Percentiles rank a stretch among this genome's conserved stretches.
These are phyloP conservation scores for Sthenelais limicola DNA, from an alignment of 2,888 invertebrate species.

Conservation along the genomic window DNA sequence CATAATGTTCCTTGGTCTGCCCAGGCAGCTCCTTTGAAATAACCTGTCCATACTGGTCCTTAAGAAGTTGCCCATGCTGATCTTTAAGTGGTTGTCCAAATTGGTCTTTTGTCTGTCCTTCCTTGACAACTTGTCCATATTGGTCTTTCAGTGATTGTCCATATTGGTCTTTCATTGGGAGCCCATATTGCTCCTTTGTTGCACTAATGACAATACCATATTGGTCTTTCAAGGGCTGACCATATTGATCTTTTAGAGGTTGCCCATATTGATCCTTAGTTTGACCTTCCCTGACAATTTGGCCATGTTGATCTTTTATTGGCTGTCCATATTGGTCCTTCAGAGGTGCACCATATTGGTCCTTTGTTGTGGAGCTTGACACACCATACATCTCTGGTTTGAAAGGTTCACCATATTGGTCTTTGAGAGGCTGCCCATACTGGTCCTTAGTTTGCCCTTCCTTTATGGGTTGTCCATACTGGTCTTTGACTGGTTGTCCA, in stretches of 20 bases:
- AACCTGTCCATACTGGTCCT: conserved; percentile 2
- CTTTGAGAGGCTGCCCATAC: conserved; percentile 7
- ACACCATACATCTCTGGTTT: no score
- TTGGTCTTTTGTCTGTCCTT: conserved; percentile 5
- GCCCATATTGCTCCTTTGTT: neutral
- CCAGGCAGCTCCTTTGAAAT: no score
- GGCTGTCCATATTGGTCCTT: no score
- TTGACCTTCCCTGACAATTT: no score
- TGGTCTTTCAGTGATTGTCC: neutral
- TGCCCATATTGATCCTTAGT: neutral
- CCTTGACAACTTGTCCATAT: neutral
- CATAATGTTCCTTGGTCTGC: conserved; percentile 26
- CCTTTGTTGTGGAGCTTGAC: neutral
- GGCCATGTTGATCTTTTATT: no score
- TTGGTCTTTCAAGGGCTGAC: conserved; percentile 17
- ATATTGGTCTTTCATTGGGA: neutral
- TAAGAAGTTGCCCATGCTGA: neutral
- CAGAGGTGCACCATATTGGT: conserved; percentile 27
- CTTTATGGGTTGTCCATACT: no score
- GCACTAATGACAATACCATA: conserved; percentile 13
- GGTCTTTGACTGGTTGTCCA: no score
- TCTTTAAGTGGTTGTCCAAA: conserved; percentile 1
- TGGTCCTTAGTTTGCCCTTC: neutral
- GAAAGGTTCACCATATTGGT: conserved; percentile 1
- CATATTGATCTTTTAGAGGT: conserved; percentile 1